Base-by-base conservation (phyloP, 2,113 vertebrate species). In the Fregata magnificens region DNA sequence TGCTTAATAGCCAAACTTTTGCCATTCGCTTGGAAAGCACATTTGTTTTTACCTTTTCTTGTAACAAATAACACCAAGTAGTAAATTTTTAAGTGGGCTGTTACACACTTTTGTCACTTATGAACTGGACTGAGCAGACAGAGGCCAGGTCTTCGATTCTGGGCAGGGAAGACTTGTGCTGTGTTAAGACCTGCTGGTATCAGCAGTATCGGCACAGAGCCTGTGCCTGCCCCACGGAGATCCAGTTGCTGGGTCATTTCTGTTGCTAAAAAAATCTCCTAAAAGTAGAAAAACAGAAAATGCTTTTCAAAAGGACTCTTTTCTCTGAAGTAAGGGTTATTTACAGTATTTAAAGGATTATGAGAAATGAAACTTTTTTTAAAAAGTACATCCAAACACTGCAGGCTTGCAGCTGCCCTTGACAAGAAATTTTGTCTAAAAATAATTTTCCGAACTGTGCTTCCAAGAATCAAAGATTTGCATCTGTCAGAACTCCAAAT, bases 381-480 rank as follows among this genome's bases (percentile, higher is more conserved):
- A 2, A 5, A 73, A 95, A 92, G 88, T 53, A 93, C 32, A 24
- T 77, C 78, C n/a, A 90, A 73, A 89, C 71, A 56, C 78, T 86
- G 62, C 66, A 89, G 88, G 77, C 91, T 94, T 91, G 77, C 79
- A 91, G 86, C 81, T 95, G 91, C 94, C 94, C 89, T 93, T 90
- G 50, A 90, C 82, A 93, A 95, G 78, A 95, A 96, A 93, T 42
- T 88, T 77, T 0, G 29, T 69, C 96, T 97, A 97, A 97, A 95
- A 96, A 95, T 95, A 97, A 76, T 94, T 93, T 94, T 83, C 91
- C 31, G 6, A 96, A 91, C 89, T 81, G 11, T 86, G 92, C 76
- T 95, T 97, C 96, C 97, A 95, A 95, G 96, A 96, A 93, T 78
- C 88, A 83, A 86, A 93, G 67, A 93, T 88, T 86, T 49, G 24